Base-by-base conservation (phyloP, 2,888 invertebrate genomes). In the Tinea trinotella region DNA sequence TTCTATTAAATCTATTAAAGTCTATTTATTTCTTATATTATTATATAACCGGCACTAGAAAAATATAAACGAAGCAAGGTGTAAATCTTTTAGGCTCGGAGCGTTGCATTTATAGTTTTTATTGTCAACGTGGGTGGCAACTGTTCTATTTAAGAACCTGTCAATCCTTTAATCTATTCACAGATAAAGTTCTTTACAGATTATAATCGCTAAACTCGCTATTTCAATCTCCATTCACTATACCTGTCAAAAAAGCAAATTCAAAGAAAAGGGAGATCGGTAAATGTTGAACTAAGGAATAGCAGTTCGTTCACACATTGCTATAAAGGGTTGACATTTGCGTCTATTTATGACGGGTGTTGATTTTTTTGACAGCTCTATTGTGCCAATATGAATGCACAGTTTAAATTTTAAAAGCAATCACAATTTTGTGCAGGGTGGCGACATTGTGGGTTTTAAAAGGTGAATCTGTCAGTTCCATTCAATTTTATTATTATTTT, bases 161-260 rank as follows among this genome's bases (percentile, higher is more conserved):
- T 54, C 54, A 63, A 73, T 70, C 74, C 71, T 69, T 71, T 75
- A 72, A 77, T 76, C 70, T 64, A 62, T 66, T 70, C 62, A 60
- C 61, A 59, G 59, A 57, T 56, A 65, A 48, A 48, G 19, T 18
- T 48, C 24, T 50, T 50, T 50, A 50, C n/a, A 50, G 24, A 48
- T 19, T 48, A 24, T 50, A 10, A 24, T 24, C 24, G 13, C 50
- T 24, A 48, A 40, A 40, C 40, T 40, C 13, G 40, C 2, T 40
- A 12, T 40, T 40, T 40, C 40, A 40, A 40, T 40, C 5, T 50
- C n/a, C 10, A 18, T 73, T 62, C 70, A 57, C 58, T 64, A 35
- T 70, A 71, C 67, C 68, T 72, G 83, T 83, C 84, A 82, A 68
- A 76, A 77, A 67, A 60, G 73, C 71, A 76, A 77, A 64, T 46